Evolutionary conservation across 2,113 vertebrate genomes (phyloP).

Genomic region (Anoplopoma fimbria): DNA sequence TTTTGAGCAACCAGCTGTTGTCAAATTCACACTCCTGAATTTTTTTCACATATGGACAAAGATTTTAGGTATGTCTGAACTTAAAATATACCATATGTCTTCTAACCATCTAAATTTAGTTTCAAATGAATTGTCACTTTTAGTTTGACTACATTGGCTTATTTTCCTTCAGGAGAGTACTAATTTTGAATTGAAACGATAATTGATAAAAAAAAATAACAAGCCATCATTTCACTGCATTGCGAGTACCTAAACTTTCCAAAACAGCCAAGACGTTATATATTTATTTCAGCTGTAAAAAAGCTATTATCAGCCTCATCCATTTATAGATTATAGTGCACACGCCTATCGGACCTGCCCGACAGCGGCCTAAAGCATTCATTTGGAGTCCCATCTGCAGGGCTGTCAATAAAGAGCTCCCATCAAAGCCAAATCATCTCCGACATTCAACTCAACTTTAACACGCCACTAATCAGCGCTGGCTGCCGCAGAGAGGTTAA

Average conservation of each 20-base stretch:
- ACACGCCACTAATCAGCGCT: conserved; percentile 66
- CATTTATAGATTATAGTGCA: conserved; percentile 56
- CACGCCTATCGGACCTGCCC: conserved; percentile 18
- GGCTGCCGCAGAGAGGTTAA: conserved; percentile 50
- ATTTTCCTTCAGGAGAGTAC: not conserved
- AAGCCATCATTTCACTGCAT: conserved; percentile 2
- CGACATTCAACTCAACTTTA: conserved; percentile 34
- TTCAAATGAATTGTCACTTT: not conserved
- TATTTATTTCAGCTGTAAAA: conserved; percentile 48
- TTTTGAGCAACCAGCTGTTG: conserved; percentile 20
- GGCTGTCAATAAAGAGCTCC: conserved; percentile 48
- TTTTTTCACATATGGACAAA: not conserved
- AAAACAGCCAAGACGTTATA: conserved; percentile 6
- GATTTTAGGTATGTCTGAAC: conserved; percentile 2
- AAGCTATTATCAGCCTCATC: conserved; percentile 55
- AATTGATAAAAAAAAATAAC: not conserved
- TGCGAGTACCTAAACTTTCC: not conserved
- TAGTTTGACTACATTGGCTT: not conserved
- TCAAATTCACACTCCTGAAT: conserved; percentile 1
- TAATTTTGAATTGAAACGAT: not conserved
- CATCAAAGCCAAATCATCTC: conserved; percentile 48
- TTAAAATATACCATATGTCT: not conserved
- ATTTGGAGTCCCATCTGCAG: conserved; percentile 47
- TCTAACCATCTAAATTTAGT: not conserved
- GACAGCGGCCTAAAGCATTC: conserved; percentile 40